These are phyloP conservation scores for Dioctria rufipes DNA, from an alignment of 2,888 invertebrate genomes.

Conservation along the genomic window DNA sequence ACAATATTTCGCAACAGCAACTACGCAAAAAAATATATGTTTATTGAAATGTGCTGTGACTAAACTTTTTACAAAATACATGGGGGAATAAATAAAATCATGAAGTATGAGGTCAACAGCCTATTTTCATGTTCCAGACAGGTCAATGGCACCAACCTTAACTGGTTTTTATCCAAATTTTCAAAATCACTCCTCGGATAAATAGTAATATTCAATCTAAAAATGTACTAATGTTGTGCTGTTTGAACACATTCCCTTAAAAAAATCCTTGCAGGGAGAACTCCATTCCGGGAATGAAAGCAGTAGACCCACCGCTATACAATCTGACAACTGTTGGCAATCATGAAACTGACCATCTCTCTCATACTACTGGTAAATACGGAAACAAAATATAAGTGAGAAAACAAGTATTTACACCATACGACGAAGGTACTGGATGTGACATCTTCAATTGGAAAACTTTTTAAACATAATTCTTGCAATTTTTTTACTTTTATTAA, in stretches of 20 bases:
- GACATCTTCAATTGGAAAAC: conserved; percentile 40
- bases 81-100: too few relatives aligned
- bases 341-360: not conserved
- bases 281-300: not conserved
- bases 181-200: too few relatives aligned
- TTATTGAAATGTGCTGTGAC: too few relatives aligned
- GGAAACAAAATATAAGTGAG: conserved; percentile 5
- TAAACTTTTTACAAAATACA: too few relatives aligned
- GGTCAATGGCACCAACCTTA: not conserved
- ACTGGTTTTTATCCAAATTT: too few relatives aligned
- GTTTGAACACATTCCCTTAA: too few relatives aligned
- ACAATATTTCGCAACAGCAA: too few relatives aligned
- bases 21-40: too few relatives aligned
- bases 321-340: conserved; percentile 44
- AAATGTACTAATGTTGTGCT: too few relatives aligned
- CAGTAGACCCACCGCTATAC: conserved; percentile 3
- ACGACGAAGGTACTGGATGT: conserved; percentile 34
- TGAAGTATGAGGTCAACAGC: not conserved
- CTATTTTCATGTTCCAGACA: not conserved
- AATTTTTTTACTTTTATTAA: not conserved
- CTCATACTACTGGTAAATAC: conserved; percentile 20
- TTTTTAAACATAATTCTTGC: not conserved
- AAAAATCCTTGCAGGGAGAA: too few relatives aligned
- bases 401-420: conserved; percentile 20
- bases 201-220: too few relatives aligned